Evolutionary conservation across 2,113 vertebrate species (phyloP), one percentile per base, ranked within the genome.

Genomic region (Salvelinus fontinalis): DNA sequence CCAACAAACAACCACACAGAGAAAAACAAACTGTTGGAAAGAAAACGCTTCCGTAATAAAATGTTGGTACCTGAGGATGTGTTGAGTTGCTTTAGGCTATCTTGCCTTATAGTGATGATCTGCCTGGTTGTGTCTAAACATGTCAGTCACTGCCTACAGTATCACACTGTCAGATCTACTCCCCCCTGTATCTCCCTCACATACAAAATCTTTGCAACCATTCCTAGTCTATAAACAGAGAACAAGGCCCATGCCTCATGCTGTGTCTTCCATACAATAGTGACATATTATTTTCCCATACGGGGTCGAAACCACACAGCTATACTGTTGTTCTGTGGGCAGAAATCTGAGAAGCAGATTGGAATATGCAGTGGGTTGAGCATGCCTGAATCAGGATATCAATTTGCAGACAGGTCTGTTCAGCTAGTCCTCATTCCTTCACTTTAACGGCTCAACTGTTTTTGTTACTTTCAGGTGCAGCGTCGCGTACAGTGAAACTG

Each of bases 331-430:
- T 84, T 73, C 87, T 71, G 85, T 84, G 80, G 83, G 85, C 74
- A 65, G 88, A 92, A 92, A 90, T 88, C 79, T 66, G 90, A 92
- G 89, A 87, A 72, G 86, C 77, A 85, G 79, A n/a, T 69, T 89
- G 84, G 90, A 92, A 91, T 89, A 86, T 31, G 3, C 2, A 59
- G 83, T 81, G 81, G 88, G 81, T 90, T 75, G 88, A 86, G 79
- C 78, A 71, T 75, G 78, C 75, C 79, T 80, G 78, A 84, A 76
- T 81, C 71, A 74, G 81, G 80, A 78, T 82, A 67, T 71, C 57
- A 8, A 73, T 78, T 49, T 66, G 57, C 74, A 83, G 85, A 87
- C 89, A 86, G 84, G 90, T 90, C 84, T 75, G 90, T 88, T 91
- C 82, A 80, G 89, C 86, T 73, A 44, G 78, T 89, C 83, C 78